Evolutionary conservation across 2,888 invertebrate genomes (phyloP).

Genomic region (Clanis bilineata): DNA sequence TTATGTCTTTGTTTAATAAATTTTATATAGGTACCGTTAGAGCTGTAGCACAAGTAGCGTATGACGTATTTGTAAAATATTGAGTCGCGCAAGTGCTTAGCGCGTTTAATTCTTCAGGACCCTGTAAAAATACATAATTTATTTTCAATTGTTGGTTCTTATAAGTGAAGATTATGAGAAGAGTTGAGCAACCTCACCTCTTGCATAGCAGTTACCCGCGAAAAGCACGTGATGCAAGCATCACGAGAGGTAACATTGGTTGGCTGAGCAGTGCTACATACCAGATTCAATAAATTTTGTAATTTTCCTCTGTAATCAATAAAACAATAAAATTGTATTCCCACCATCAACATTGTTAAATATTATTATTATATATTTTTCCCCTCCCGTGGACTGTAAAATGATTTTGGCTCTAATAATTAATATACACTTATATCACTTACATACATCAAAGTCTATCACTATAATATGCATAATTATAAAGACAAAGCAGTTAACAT

Average conservation of each 20-base stretch:
- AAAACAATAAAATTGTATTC: conserved; percentile 10
- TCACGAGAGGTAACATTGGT: conserved; percentile 81
- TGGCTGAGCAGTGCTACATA: conserved; percentile 85
- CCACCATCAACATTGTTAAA: not conserved
- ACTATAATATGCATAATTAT: not conserved
- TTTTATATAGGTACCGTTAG: conserved; percentile 72
- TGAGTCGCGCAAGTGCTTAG: conserved; percentile 78
- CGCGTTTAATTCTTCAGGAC: conserved; percentile 77
- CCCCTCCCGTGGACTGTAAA: too few relatives aligned
- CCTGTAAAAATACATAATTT: conserved; percentile 45
- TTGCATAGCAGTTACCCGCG: conserved; percentile 76
- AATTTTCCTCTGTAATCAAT: conserved; percentile 53
- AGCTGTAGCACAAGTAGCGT: conserved; percentile 73
- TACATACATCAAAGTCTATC: too few relatives aligned
- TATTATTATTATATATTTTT: too few relatives aligned
- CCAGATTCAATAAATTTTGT: conserved; percentile 82
- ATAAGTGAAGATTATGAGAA: not conserved
- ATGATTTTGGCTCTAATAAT: too few relatives aligned
- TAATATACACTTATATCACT: not conserved
- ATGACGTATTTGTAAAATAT: conserved; percentile 78
- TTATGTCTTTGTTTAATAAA: too few relatives aligned
- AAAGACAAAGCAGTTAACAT: conserved; percentile 15
- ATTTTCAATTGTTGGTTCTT: not conserved
- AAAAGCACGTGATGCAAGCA: conserved; percentile 85
- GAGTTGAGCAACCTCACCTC: conserved; percentile 46